phyloP scores from a whole-genome alignment of 2,113 vertebrate species.

The mouse (Mus musculus) region DNA sequence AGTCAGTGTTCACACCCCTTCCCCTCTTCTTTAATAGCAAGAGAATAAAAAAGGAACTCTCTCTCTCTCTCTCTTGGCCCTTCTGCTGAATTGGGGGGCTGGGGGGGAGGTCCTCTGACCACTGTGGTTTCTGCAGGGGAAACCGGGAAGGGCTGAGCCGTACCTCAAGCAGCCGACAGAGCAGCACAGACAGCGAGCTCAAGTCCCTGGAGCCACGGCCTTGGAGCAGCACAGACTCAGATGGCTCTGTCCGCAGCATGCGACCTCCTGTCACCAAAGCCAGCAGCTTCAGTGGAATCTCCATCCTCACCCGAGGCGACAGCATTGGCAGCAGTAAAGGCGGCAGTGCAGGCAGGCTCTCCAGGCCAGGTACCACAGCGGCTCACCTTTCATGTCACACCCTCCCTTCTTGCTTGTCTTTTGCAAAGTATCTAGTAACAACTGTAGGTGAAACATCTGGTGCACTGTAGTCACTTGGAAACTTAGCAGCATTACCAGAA shows the following conservation, averaged over 20 bases:
- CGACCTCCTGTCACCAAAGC: slow-evolving; percentile 98
- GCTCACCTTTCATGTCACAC: slow-evolving; percentile 4
- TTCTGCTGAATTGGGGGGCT: slow-evolving; percentile 67
- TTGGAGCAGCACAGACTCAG: slow-evolving; percentile 99
- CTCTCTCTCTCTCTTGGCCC: slow-evolving; percentile 62
- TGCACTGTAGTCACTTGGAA: background rate
- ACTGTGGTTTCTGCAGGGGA: slow-evolving; percentile 87
- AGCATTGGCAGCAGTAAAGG: slow-evolving; percentile 95
- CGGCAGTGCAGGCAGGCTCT: slow-evolving; percentile 90
- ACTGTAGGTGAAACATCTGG: background rate
- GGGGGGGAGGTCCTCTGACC: slow-evolving; percentile 75
- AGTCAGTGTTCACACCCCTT: slow-evolving; percentile 58
- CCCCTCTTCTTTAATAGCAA: slow-evolving; percentile 34
- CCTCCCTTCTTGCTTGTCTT: background rate
- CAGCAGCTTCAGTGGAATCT: slow-evolving; percentile 99
- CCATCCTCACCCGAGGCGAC: slow-evolving; percentile 97
- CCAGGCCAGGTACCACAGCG: slow-evolving; percentile 91
- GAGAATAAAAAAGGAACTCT: slow-evolving; percentile 62
- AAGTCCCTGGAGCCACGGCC: slow-evolving; percentile 97
- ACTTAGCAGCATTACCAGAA: background rate
- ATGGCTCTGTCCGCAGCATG: slow-evolving; percentile 94
- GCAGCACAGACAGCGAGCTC: slow-evolving; percentile 98
- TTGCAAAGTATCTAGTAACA: background rate
- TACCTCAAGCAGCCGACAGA: slow-evolving; percentile 96
- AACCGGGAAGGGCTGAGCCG: slow-evolving; percentile 94